Conservation (phyloP, 64 coral and sea anemone genomes). For the Dendrophyllia cribrosa region DNA sequence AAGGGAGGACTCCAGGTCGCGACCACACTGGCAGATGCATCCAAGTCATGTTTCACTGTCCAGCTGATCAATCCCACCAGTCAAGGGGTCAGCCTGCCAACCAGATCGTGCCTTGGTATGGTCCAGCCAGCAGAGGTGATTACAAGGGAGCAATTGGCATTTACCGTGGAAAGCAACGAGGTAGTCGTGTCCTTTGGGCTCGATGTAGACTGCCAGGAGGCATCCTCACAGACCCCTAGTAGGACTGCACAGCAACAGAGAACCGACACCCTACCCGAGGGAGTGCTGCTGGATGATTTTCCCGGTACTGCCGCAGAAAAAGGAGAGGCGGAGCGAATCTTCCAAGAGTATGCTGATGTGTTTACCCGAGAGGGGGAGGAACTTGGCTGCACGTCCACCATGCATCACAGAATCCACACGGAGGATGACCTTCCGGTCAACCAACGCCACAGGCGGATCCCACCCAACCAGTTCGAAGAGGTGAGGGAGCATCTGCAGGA, state of each 20-base stretch:
- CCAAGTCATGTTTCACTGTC: slow-evolving; percentile 60
- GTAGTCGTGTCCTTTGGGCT: slow-evolving; percentile 1
- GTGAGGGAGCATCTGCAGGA: slow-evolving; percentile 40
- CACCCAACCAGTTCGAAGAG: slow-evolving; percentile 12
- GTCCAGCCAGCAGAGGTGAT: not conserved
- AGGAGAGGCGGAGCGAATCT: not conserved
- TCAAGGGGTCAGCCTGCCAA: slow-evolving; percentile 37
- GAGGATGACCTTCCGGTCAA: slow-evolving; percentile 20
- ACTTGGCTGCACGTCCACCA: slow-evolving; percentile 1
- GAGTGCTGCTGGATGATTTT: not conserved
- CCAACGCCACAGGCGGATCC: slow-evolving; percentile 31
- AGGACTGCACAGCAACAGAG: not conserved
- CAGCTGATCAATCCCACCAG: slow-evolving; percentile 48
- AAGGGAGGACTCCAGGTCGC: slow-evolving; percentile 24
- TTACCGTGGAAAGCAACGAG: not conserved
- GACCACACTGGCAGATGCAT: slow-evolving; percentile 47
- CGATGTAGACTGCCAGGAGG: not conserved
- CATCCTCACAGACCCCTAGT: not conserved
- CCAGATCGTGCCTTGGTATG: not conserved
- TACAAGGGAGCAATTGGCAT: not conserved
- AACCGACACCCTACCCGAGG: not conserved
- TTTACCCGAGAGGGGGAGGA: slow-evolving; percentile 15
- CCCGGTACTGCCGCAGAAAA: not conserved
- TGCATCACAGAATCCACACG: slow-evolving; percentile 28
- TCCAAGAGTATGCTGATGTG: slow-evolving; percentile 24